Evolutionary conservation across 2,888 invertebrate genomes (phyloP), one percentile per base, ranked within the genome.

Genomic region (Eucera pruinosa): DNA sequence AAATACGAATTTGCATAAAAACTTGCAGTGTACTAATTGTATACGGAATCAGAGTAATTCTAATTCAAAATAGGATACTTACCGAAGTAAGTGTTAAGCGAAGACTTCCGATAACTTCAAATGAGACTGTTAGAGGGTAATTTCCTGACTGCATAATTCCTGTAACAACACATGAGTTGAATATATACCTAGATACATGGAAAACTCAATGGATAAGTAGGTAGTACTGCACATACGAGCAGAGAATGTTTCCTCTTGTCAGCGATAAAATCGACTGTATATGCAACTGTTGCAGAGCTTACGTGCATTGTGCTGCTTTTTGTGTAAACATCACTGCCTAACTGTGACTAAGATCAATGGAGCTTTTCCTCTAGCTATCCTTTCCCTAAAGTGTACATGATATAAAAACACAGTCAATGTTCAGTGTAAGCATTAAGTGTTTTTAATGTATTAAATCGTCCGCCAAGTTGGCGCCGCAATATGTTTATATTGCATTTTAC

Each of bases 351-450:
- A 25, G 41, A 41, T 41, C 57, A 43, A 43, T 27, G 43, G n/a
- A 58, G 13, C 58, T 43, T 27, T 36, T 43, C 41, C 58, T 43
- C 27, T 7, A 7, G 2, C 36, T 3, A 23, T 13, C 11, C 50
- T 20, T 18, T 33, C 15, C 30, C 18, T 27, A 23, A 18, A 30
- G 6, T 52, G 2, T n/a, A 52, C 18, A 7, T 11, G 30, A 30
- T 52, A 18, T 3, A 9, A 11, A 11, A 18, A 18, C 52, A 9
- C 6, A 33, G n/a, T 33, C 52, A 33, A 52, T 33, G 3, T 52
- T 52, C 11, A 30, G 23, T 47, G 47, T 23, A 47, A 36, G n/a
- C n/a, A 36, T 15, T 39, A 82, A n/a, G n/a, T n/a, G n/a, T n/a
- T n/a, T n/a, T n/a, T n/a, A n/a, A n/a, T n/a, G n/a, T n/a, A n/a